These are phyloP conservation scores for Penaeus monodon DNA, from an alignment of 2,888 invertebrate species.

Conservation along the genomic window DNA sequence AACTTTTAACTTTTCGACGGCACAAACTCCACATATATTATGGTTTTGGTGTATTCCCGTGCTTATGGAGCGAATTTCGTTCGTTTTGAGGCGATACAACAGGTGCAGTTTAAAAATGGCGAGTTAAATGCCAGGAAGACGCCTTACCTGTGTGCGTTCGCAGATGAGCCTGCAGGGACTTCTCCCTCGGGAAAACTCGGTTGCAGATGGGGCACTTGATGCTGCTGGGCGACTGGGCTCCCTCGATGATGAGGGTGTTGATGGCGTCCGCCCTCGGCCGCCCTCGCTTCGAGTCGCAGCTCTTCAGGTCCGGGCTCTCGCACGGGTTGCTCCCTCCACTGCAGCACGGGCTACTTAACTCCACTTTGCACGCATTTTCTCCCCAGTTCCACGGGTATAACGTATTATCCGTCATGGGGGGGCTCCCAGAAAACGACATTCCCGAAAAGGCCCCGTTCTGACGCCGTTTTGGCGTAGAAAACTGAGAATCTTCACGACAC, in stretches of 20 bases:
- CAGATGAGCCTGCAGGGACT: constrained; percentile 78
- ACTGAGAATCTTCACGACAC: constrained; percentile 48
- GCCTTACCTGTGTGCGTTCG: constrained; percentile 71
- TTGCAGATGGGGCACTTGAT: constrained; percentile 81
- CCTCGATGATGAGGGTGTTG: constrained; percentile 78
- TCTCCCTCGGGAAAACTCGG: constrained; percentile 82
- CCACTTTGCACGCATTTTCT: constrained; percentile 55
- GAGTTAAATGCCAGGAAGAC: constrained; percentile 30
- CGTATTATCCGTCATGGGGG: constrained; percentile 51
- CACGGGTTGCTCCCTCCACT: constrained; percentile 38
- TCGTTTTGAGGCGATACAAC: constrained; percentile 1
- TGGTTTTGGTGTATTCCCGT: too few relatives aligned
- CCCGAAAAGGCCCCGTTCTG: constrained; percentile 23
- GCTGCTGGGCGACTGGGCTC: constrained; percentile 78
- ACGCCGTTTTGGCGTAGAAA: constrained; percentile 54
- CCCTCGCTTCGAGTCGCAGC: constrained; percentile 72
- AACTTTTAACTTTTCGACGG: too few relatives aligned
- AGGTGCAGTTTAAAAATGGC: constrained; percentile 52
- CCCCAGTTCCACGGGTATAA: constrained; percentile 59
- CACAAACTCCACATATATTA: too few relatives aligned
- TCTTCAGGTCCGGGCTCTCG: constrained; percentile 48
- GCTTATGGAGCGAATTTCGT: too few relatives aligned
- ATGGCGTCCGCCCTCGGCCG: constrained; percentile 81
- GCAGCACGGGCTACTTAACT: constrained; percentile 49
- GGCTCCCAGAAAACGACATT: constrained; percentile 54